phyloP scores from a whole-genome alignment of 2,888 invertebrate species.

The Nezara viridula region DNA sequence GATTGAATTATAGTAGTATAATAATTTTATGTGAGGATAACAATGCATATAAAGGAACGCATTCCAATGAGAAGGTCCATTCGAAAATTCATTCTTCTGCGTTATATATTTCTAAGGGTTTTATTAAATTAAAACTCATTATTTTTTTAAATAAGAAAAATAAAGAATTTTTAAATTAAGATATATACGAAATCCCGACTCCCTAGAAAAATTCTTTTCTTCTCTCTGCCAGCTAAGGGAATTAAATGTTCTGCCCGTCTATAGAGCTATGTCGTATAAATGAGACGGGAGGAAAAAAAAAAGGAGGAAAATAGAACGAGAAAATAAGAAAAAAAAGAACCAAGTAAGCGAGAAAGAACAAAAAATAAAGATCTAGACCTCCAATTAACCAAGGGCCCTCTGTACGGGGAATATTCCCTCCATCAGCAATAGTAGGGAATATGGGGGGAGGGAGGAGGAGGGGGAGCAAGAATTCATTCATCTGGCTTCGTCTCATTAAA shows the following conservation, averaged over 20 bases:
- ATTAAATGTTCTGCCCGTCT: neutral
- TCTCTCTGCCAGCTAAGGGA: neutral
- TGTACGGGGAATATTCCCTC: neutral
- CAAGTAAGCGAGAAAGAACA: slow-evolving; percentile 8
- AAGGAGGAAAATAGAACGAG: neutral
- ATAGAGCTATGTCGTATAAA: neutral
- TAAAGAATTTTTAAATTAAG: neutral
- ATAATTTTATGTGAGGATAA: no score
- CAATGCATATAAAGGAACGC: no score
- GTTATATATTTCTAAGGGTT: no score
- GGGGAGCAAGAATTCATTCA: no score
- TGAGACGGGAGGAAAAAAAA: neutral
- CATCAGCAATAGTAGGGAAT: neutral
- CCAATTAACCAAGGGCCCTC: neutral
- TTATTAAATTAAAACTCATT: neutral
- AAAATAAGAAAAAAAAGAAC: neutral
- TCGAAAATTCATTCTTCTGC: no score
- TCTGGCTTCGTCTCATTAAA: neutral
- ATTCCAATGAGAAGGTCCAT: no score
- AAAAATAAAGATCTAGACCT: slow-evolving; percentile 35
- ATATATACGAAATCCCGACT: neutral
- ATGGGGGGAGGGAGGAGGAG: neutral
- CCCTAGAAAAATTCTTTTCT: neutral
- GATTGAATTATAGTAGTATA: no score
- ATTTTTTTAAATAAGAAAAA: neutral